Percentiles rank a stretch among this genome's conserved stretches.
These are phyloP conservation scores for Chrysolina americana DNA, from an alignment of 2,888 invertebrate genomes.

Conservation along the genomic window DNA sequence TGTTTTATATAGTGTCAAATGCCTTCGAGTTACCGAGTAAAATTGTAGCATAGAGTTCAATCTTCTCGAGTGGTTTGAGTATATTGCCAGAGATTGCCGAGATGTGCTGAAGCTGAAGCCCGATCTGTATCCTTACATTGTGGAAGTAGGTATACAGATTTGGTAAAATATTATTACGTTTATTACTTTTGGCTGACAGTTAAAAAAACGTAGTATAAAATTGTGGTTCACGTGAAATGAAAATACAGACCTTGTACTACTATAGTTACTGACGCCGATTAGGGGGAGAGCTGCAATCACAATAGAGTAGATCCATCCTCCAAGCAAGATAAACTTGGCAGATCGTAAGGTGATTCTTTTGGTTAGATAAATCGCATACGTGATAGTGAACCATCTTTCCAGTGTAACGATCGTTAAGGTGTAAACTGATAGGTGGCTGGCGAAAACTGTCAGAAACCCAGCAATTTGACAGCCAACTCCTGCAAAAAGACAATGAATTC, in stretches of 20 bases:
- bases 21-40: too few species aligned
- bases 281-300: slow-evolving; percentile 85
- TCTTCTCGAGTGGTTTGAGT: too few species aligned
- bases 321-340: slow-evolving; percentile 83
- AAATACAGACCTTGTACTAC: slow-evolving; percentile 79
- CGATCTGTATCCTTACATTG: too few species aligned
- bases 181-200: too few species aligned
- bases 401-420: slow-evolving; percentile 89
- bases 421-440: slow-evolving; percentile 89
- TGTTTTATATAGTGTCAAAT: too few species aligned
- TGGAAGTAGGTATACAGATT: too few species aligned
- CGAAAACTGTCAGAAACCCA: slow-evolving; percentile 90
- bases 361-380: slow-evolving; percentile 86
- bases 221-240: too few species aligned
- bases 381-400: slow-evolving; percentile 89
- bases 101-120: too few species aligned
- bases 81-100: too few species aligned
- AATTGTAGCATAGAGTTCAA: too few species aligned
- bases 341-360: slow-evolving; percentile 81
- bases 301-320: slow-evolving; percentile 85
- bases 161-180: too few species aligned
- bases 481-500: slow-evolving; percentile 48
- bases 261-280: slow-evolving; percentile 88
- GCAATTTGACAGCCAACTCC: slow-evolving; percentile 88
- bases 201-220: too few species aligned